Evolutionary conservation across 2,113 vertebrate genomes (phyloP).

Genomic region (Saguinus imperator): DNA sequence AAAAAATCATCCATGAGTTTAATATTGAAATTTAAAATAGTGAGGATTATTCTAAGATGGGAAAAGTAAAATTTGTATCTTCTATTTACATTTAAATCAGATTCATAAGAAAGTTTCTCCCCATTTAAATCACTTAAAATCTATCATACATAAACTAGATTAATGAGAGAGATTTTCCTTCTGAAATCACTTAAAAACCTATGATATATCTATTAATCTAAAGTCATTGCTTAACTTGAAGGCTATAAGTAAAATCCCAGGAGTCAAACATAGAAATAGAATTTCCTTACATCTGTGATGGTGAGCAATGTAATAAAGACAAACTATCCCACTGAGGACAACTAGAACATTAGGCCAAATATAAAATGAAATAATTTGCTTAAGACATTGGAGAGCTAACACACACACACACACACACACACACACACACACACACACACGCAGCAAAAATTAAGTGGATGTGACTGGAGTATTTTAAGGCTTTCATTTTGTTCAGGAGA

Average conservation of each 20-base stretch:
- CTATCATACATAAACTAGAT: too few species aligned
- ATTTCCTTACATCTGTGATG: background rate
- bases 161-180: too few species aligned
- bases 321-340: background rate
- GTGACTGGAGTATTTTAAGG: background rate
- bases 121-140: background rate
- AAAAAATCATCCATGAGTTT: background rate
- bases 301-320: background rate
- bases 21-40: background rate
- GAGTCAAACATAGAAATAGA: background rate
- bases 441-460: background rate
- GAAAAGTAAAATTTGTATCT: background rate
- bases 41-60: background rate
- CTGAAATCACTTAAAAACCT: too few species aligned
- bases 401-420: background rate
- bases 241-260: background rate
- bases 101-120: background rate
- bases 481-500: background rate
- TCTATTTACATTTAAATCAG: background rate
- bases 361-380: background rate
- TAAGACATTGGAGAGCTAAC: background rate
- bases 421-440: background rate
- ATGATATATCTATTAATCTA: background rate
- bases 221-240: background rate
- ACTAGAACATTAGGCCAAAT: background rate